Base-by-base conservation (phyloP, 1,140 invertebrate species). In the Leptinotarsa lineolata region DNA sequence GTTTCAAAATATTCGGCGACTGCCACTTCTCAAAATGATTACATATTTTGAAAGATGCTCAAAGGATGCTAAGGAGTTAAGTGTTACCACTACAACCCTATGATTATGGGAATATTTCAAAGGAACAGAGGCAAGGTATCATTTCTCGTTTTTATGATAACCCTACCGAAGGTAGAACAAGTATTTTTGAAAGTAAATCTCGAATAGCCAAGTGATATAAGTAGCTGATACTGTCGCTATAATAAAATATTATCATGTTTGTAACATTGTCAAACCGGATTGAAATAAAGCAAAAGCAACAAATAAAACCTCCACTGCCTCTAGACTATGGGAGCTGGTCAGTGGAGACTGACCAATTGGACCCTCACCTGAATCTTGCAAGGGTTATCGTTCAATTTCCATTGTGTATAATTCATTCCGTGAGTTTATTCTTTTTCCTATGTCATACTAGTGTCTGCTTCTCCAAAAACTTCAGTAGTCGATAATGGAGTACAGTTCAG, bases 1-100 rank as follows among this genome's bases (percentile, higher is more conserved):
- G 82, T 6, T 87, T 89, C 69, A 83, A 61, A 4, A 81, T 88
- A 0, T 73, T 84, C 16, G 88, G 87, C 0, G 87, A 89, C 72
- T 85, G 87, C 68, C 77, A 80, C 21, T 79, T 83, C 12, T 76
- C 89, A 4, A 74, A 73, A 21, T 89, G 85, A 84, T 76, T 89
- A 6, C 76, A 81, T 15, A 81, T 81, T 3, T 76, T 86, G 0
- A 85, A 83, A 73, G 82, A 86, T 63, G 79, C 83, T 4, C 80
- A 70, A 1, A 83, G 81, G 58, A 58, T 86, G 59, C 72, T 88
- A 16, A 83, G 24, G 24, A 5, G 24, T 30, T 30, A 6, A 30
- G 24, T 6, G 8, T 6, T 30, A 30, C 3, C 24, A 6, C 24
- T 6, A 30, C 24, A 8, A 30, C 24, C 82, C 0, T 54, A 48